Evolutionary conservation across 1,140 invertebrate species (phyloP).

Genomic region (Neocloeon triangulifer): DNA sequence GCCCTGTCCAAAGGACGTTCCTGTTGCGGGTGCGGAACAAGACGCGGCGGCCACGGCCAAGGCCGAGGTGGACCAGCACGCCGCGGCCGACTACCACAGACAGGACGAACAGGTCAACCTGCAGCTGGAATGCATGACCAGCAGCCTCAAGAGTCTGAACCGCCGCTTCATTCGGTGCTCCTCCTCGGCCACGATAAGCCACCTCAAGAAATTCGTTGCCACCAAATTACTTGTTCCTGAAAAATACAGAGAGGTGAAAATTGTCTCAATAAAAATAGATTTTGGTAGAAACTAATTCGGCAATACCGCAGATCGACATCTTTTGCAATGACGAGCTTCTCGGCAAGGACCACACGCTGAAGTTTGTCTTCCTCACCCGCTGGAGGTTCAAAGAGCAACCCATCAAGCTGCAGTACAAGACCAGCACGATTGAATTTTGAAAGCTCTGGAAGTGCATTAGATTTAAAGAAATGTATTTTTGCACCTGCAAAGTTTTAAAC

Average conservation of each 20-base stretch:
- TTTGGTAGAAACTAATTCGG: too few relatives aligned
- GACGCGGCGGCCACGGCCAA: conserved; percentile 44
- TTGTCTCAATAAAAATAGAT: too few relatives aligned
- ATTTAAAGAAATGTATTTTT: too few relatives aligned
- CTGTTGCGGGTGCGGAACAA: conserved; percentile 30
- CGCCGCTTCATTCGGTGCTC: conserved; percentile 82
- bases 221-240: conserved; percentile 78
- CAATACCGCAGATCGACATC: conserved; percentile 92
- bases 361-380: conserved; percentile 93
- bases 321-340: conserved; percentile 94
- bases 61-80: conserved; percentile 36
- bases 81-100: conserved; percentile 77
- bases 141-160: conserved; percentile 63
- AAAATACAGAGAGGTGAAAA: conserved; percentile 90
- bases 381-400: conserved; percentile 90
- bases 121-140: conserved; percentile 65
- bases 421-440: conserved; percentile 10
- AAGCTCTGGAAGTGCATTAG: too few relatives aligned
- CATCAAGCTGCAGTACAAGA: conserved; percentile 59
- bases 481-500: too few relatives aligned
- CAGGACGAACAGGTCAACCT: conserved; percentile 92
- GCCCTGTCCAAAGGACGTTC: conserved; percentile 70
- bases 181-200: conserved; percentile 86
- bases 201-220: conserved; percentile 93
- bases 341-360: conserved; percentile 95